Conservation (phyloP, 2,888 invertebrate genomes). For the Selenia dentaria region DNA sequence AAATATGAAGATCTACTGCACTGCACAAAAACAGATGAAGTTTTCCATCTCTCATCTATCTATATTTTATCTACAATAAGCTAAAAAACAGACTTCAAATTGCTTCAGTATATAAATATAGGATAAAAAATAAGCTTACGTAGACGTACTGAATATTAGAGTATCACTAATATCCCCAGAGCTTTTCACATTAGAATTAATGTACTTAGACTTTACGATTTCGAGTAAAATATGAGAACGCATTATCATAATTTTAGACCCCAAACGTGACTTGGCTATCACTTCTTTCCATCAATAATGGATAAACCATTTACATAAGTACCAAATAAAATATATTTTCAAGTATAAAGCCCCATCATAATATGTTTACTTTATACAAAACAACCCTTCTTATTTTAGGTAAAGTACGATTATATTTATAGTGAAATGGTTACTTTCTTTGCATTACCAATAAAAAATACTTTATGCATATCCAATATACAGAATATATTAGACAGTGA, state of each 20-base stretch:
- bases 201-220: slow-evolving; percentile 3
- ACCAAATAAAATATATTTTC: slow-evolving; percentile 10
- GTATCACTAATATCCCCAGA: too few species aligned
- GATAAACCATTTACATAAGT: slow-evolving; percentile 10
- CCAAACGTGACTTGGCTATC: slow-evolving; percentile 8
- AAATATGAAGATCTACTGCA: too few species aligned
- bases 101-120: too few species aligned
- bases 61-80: too few species aligned
- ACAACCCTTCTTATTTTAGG: slow-evolving; percentile 3
- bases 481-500: too few species aligned
- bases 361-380: slow-evolving; percentile 5
- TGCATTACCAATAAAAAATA: slow-evolving; percentile 8
- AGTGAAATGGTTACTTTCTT: not conserved
- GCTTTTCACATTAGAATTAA: slow-evolving; percentile 1
- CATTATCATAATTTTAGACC: slow-evolving; percentile 6
- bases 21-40: too few species aligned
- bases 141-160: too few species aligned
- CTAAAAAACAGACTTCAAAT: too few species aligned
- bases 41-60: too few species aligned
- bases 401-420: not conserved
- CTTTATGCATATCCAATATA: too few species aligned
- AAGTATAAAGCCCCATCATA: slow-evolving; percentile 4
- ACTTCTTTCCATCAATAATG: slow-evolving; percentile 8
- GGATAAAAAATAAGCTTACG: too few species aligned
- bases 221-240: slow-evolving; percentile 4